Percentiles rank a stretch among this genome's conserved stretches.
Conservation (phyloP, 2,113 vertebrate genomes). For the Ochotona princeps region DNA sequence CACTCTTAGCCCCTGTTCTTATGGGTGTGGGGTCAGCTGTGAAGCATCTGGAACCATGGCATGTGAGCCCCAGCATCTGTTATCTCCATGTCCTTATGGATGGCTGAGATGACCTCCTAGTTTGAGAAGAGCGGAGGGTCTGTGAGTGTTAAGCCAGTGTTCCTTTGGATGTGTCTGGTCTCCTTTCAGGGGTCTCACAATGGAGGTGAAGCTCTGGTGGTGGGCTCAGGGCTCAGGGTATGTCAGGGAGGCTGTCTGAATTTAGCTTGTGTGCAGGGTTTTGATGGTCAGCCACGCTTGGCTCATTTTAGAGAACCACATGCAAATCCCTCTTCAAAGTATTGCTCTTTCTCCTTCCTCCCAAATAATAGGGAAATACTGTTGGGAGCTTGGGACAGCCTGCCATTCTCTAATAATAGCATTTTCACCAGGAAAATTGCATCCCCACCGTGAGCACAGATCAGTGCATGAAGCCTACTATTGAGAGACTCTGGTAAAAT, state of each 20-base stretch:
- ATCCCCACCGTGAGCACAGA: background rate
- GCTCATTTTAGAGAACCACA: conserved; percentile 59
- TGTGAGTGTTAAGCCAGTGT: background rate
- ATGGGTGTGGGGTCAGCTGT: background rate
- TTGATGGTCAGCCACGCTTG: background rate
- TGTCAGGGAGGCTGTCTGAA: background rate
- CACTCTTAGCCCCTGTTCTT: background rate
- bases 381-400: background rate
- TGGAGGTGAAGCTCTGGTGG: background rate
- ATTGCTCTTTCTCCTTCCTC: background rate
- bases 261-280: background rate
- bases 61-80: background rate
- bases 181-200: background rate
- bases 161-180: accelerated
- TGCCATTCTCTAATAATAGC: conserved; percentile 55
- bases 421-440: conserved; percentile 41
- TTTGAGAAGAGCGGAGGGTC: background rate
- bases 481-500: conserved; percentile 55
- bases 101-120: background rate
- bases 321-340: conserved; percentile 53
- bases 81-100: background rate
- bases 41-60: background rate
- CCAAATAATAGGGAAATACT: conserved; percentile 26
- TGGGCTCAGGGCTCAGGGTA: background rate
- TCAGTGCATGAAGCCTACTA: conserved; percentile 61